Evolutionary conservation across 2,113 vertebrate genomes (phyloP).

Genomic region (Rhinoptilus africanus): DNA sequence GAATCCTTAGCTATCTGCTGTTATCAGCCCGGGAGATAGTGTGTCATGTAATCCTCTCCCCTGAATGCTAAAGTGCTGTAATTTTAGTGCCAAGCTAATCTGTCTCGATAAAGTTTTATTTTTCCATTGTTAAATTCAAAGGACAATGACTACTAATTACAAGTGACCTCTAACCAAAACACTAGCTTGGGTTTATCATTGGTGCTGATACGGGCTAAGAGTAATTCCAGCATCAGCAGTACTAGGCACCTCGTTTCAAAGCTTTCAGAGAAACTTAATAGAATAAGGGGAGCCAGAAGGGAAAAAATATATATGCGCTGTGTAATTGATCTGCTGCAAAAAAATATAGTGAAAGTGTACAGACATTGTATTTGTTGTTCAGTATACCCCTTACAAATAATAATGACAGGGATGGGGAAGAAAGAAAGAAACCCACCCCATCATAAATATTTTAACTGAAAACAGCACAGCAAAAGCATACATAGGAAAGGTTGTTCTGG

Average conservation of each 20-base stretch:
- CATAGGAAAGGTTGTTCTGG: background rate
- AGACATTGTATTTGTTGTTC: background rate
- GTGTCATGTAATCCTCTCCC: constrained; percentile 37
- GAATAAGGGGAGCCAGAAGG: background rate
- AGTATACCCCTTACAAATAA: background rate
- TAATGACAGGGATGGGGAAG: background rate
- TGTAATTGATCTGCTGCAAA: background rate
- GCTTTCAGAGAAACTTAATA: background rate
- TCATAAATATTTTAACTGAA: constrained; percentile 22
- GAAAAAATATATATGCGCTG: background rate
- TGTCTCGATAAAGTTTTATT: constrained; percentile 23
- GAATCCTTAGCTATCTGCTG: constrained; percentile 34
- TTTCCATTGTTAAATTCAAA: constrained; percentile 47
- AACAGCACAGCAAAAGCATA: background rate
- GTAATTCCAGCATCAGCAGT: background rate
- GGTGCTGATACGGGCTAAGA: background rate
- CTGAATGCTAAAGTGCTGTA: constrained; percentile 52
- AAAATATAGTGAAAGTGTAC: background rate
- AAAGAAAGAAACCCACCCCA: background rate
- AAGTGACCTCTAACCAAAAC: constrained; percentile 45
- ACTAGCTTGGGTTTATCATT: constrained; percentile 2
- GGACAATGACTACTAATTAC: constrained; percentile 47
- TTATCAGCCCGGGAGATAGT: background rate
- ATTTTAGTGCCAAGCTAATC: constrained; percentile 52
- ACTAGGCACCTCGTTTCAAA: background rate